Percentiles rank a stretch among this genome's conserved stretches.
phyloP scores from a whole-genome alignment of 2,888 invertebrate species.

The Helobdella robusta region DNA sequence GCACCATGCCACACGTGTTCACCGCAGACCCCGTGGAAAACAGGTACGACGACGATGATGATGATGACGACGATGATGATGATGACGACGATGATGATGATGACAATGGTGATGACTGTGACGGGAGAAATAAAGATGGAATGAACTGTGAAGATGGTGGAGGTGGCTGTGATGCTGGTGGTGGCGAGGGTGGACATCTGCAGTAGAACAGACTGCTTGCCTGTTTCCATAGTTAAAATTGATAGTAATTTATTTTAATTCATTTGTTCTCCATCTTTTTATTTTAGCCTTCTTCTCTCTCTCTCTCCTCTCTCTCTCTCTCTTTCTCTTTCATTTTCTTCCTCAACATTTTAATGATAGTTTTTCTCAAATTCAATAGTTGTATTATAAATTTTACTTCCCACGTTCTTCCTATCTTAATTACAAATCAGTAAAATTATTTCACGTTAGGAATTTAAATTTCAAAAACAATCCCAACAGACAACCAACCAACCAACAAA shows the following conservation, averaged over 20 bases:
- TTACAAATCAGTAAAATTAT: too few relatives aligned
- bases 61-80: not conserved
- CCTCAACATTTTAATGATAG: too few relatives aligned
- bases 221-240: not conserved
- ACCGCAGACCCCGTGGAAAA: not conserved
- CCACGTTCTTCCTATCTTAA: too few relatives aligned
- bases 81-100: conserved; percentile 12
- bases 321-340: conserved; percentile 14
- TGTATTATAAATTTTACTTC: too few relatives aligned
- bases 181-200: not conserved
- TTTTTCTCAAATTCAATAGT: too few relatives aligned
- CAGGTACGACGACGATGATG: not conserved
- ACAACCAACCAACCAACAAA: too few relatives aligned
- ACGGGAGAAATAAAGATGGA: not conserved
- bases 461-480: too few relatives aligned
- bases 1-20: not conserved
- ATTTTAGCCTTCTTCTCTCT: not conserved
- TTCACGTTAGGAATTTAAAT: too few relatives aligned
- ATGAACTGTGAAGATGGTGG: not conserved
- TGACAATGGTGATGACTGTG: conserved; percentile 12
- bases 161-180: not conserved
- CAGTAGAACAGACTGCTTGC: not conserved
- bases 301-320: conserved; percentile 4
- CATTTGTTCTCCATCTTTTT: too few relatives aligned
- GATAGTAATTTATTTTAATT: too few relatives aligned